A percentile compares a stretch with the other conserved stretches of the same genome.
phyloP scores from a whole-genome alignment of 2,888 invertebrate genomes.

The Pogonocherus hispidulus region DNA sequence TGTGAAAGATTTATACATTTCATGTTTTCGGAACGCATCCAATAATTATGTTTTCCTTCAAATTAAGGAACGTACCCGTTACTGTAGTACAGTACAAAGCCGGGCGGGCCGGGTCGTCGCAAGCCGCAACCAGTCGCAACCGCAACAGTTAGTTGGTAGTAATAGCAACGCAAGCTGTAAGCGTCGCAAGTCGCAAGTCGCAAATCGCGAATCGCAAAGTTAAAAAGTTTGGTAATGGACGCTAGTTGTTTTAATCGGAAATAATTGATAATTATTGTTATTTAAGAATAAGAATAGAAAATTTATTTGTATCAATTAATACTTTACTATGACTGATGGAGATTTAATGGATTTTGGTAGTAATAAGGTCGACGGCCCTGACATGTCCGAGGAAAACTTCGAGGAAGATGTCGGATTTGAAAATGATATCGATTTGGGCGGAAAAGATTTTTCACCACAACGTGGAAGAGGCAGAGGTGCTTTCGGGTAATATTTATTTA shows the following conservation, averaged over 20 bases:
- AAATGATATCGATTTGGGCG: slow-evolving; percentile 66
- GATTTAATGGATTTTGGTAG: slow-evolving; percentile 19
- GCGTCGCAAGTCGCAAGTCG: too few species aligned
- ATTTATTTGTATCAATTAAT: neutral
- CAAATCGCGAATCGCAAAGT: too few species aligned
- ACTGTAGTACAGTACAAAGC: too few species aligned
- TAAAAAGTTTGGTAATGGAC: neutral
- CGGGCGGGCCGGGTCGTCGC: neutral
- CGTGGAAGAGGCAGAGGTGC: slow-evolving; percentile 69
- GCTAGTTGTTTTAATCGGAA: neutral
- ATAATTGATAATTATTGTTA: neutral
- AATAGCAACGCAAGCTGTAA: neutral
- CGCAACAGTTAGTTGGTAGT: too few species aligned
- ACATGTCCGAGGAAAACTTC: slow-evolving; percentile 58
- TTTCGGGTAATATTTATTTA: slow-evolving; percentile 66
- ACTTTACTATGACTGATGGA: slow-evolving; percentile 40
- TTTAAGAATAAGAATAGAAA: neutral
- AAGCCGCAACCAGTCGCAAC: neutral
- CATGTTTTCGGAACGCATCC: too few species aligned
- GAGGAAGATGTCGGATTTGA: slow-evolving; percentile 64
- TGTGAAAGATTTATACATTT: too few species aligned
- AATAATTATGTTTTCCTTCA: too few species aligned
- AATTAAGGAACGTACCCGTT: too few species aligned
- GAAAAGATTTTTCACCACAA: slow-evolving; percentile 67
- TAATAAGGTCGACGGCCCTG: slow-evolving; percentile 30